Conservation (phyloP, 2,113 vertebrate genomes). For the Charina bottae region DNA sequence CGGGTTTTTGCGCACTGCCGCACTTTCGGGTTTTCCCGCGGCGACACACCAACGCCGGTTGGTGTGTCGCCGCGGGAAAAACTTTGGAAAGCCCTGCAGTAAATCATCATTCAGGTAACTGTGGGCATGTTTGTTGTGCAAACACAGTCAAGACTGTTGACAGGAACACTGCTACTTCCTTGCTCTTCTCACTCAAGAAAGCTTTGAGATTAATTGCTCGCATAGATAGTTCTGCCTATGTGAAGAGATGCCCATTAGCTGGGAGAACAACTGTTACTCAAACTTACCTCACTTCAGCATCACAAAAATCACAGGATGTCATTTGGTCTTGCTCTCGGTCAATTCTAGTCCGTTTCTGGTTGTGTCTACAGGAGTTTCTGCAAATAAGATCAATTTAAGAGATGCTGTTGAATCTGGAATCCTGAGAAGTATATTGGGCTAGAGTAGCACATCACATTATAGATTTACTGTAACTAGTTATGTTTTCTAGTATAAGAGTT, state of each 20-base stretch:
- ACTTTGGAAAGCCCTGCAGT: too few relatives aligned
- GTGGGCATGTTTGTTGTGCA: too few relatives aligned
- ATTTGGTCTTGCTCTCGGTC: not conserved
- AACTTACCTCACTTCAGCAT: not conserved
- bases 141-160: too few relatives aligned
- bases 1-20: too few relatives aligned
- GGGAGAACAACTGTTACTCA: not conserved
- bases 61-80: too few relatives aligned
- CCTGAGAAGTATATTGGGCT: not conserved
- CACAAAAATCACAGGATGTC: not conserved
- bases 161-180: not conserved
- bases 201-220: not conserved
- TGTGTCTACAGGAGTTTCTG: not conserved
- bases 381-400: not conserved
- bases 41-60: too few relatives aligned
- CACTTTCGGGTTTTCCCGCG: too few relatives aligned
- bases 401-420: not conserved
- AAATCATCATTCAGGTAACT: too few relatives aligned
- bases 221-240: not conserved
- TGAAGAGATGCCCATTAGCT: not conserved
- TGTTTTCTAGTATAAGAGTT: not conserved
- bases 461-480: not conserved
- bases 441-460: not conserved
- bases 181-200: not conserved
- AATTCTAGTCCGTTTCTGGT: not conserved